phyloP scores from a whole-genome alignment of 2,113 vertebrate genomes.

The Narcine bancroftii region DNA sequence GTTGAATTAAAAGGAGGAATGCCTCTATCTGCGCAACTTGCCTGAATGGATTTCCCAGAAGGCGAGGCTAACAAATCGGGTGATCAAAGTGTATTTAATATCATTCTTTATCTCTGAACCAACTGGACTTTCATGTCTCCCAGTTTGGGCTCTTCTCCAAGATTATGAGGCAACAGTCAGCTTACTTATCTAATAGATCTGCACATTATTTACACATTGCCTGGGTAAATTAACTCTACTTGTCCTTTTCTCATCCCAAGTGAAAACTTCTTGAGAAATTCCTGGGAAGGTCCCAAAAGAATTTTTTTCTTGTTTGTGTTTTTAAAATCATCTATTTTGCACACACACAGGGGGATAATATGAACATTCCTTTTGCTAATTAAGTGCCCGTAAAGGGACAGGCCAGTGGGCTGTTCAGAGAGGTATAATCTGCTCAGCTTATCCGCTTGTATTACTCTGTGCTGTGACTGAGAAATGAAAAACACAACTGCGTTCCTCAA shows the following conservation, averaged over 20 bases:
- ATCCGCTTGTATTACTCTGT: neutral
- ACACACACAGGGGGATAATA: neutral
- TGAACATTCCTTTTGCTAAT: neutral
- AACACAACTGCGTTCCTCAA: neutral
- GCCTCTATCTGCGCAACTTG: constrained; percentile 30
- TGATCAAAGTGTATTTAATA: constrained; percentile 44
- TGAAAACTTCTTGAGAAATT: neutral
- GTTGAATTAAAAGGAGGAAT: neutral
- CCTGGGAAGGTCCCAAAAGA: neutral
- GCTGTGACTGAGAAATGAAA: neutral
- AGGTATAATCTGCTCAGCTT: neutral
- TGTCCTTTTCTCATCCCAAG: neutral
- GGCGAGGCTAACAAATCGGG: constrained; percentile 48
- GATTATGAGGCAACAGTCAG: neutral
- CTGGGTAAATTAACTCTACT: neutral
- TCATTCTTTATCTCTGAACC: constrained; percentile 46
- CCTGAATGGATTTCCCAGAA: constrained; percentile 37
- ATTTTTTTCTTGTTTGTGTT: neutral
- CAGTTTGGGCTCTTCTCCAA: constrained; percentile 3
- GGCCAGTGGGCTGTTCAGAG: neutral
- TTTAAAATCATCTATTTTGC: neutral
- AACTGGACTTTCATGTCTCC: constrained; percentile 45
- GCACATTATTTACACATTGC: constrained; percentile 11
- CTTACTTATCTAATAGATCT: constrained; percentile 7
- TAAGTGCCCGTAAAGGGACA: neutral